Evolutionary conservation across 37 sponge, comb jelly and placozoan species (phyloP).

Genomic region (Petrosia ficiformis): DNA sequence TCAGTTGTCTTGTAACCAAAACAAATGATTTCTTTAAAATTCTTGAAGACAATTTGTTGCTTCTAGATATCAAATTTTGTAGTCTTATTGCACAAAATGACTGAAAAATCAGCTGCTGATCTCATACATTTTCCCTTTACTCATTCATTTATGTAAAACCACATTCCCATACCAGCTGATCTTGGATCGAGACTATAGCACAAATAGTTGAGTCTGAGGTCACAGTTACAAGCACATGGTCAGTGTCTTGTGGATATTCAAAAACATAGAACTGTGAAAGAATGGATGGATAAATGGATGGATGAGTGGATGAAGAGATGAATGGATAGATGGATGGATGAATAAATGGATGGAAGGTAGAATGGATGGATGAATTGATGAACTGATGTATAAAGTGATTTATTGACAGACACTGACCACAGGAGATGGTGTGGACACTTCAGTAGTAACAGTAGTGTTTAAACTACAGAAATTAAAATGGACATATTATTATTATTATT

Average conservation of each 20-base stretch:
- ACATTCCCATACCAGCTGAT: too few species aligned
- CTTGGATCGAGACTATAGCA: not conserved
- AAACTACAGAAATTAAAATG: too few species aligned
- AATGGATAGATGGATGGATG: not conserved
- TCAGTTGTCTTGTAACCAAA: too few species aligned
- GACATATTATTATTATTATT: too few species aligned
- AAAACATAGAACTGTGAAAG: not conserved
- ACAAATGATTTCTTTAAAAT: too few species aligned
- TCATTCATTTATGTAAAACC: too few species aligned
- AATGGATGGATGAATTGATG: not conserved
- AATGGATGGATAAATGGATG: not conserved
- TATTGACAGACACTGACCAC: conserved; percentile 1
- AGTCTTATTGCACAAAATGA: too few species aligned
- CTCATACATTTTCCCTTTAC: too few species aligned
- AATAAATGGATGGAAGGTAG: not conserved
- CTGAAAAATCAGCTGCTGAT: too few species aligned
- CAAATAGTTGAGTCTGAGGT: not conserved
- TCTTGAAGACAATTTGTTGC: too few species aligned
- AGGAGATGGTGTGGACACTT: not conserved
- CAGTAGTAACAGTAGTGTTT: not conserved
- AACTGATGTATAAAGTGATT: not conserved
- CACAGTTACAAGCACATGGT: not conserved
- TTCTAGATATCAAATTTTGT: too few species aligned
- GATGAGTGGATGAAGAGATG: not conserved
- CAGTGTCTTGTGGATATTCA: not conserved